Evolutionary conservation across 2,888 invertebrate species (phyloP).

Genomic region (Mactromeris polynyma): DNA sequence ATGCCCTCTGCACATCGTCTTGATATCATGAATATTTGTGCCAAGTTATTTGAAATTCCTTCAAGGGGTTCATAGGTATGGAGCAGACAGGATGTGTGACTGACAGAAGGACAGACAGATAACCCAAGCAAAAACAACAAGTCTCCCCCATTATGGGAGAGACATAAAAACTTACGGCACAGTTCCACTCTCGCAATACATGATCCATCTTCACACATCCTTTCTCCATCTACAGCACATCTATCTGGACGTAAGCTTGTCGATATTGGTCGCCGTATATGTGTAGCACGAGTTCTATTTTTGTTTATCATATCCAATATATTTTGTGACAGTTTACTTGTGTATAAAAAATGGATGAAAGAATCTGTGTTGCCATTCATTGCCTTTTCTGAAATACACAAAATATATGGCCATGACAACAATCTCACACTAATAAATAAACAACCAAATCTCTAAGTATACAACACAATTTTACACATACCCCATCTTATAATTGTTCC

Average conservation of each 20-base stretch:
- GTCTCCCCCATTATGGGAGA: too few relatives aligned
- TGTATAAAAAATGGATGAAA: conserved; percentile 23
- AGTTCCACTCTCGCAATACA: conserved; percentile 77
- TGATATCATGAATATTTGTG: too few relatives aligned
- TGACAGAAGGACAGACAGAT: too few relatives aligned
- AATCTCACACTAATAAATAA: neutral
- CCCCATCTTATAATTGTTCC: too few relatives aligned
- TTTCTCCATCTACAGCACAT: conserved; percentile 56
- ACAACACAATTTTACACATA: too few relatives aligned
- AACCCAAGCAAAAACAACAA: too few relatives aligned
- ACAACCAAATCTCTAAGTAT: too few relatives aligned
- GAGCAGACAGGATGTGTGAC: too few relatives aligned
- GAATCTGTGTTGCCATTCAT: conserved; percentile 13
- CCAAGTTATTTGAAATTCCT: too few relatives aligned
- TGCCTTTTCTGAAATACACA: conserved; percentile 28
- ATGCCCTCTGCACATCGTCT: too few relatives aligned
- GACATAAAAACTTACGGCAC: conserved; percentile 75
- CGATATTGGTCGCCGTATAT: conserved; percentile 28
- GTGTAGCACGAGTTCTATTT: conserved; percentile 27
- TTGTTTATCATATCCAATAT: conserved; percentile 28
- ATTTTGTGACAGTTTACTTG: neutral
- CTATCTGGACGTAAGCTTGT: conserved; percentile 20
- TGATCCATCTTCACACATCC: conserved; percentile 75
- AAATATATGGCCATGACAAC: neutral
- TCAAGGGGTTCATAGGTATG: too few relatives aligned